These are phyloP conservation scores for Protophormia terraenovae DNA, from an alignment of 2,888 invertebrate species.

Conservation along the genomic window DNA sequence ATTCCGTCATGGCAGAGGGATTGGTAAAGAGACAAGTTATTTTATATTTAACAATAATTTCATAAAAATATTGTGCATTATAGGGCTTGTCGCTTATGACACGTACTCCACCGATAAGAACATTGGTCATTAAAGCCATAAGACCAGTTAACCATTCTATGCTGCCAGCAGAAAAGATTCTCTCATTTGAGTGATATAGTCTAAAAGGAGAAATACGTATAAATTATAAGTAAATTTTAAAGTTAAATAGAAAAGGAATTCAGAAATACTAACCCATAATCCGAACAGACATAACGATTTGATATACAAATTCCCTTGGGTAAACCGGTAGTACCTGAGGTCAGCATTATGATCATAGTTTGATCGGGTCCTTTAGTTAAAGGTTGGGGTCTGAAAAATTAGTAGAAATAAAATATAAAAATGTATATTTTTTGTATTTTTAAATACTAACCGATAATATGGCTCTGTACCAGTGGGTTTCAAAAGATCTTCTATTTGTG, in stretches of 20 bases:
- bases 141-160: constrained; percentile 61
- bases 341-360: constrained; percentile 45
- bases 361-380: constrained; percentile 33
- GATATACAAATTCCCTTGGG: constrained; percentile 50
- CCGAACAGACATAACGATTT: not conserved
- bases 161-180: constrained; percentile 64
- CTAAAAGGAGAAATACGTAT: not conserved
- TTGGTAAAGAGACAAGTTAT: constrained; percentile 68
- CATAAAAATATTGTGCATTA: constrained; percentile 71
- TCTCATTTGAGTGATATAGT: constrained; percentile 49
- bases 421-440: no score
- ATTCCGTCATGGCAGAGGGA: constrained; percentile 72
- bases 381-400: constrained; percentile 21
- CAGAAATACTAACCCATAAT: not conserved
- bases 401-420: no score
- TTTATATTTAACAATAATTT: constrained; percentile 72
- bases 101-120: constrained; percentile 14
- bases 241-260: not conserved
- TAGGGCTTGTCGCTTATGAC: constrained; percentile 70
- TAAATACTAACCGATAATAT: not conserved
- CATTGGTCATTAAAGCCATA: not conserved
- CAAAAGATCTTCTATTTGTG: constrained; percentile 52
- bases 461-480: constrained; percentile 3
- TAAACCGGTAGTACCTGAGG: constrained; percentile 55
- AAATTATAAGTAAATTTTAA: not conserved